Base-by-base conservation (phyloP, 1,140 invertebrate species). In the Popillia japonica region DNA sequence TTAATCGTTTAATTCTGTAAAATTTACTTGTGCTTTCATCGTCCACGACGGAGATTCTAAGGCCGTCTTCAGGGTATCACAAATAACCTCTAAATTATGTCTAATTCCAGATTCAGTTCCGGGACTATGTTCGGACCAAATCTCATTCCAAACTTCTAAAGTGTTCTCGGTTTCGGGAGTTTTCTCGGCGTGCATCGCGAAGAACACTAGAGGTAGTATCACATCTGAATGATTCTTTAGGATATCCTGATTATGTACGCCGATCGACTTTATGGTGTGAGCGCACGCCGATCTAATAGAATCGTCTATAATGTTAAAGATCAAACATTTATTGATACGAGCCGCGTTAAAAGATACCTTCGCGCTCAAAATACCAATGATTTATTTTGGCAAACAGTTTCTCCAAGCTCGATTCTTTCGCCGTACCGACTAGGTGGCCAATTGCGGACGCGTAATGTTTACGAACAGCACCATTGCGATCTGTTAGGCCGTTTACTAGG, bases 101-200 rank as follows among this genome's bases (percentile, higher is more conserved):
- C 91, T 89, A 61, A 98, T 92, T 27, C 94, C 95, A 42, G 90
- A 91, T 88, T 97, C 96, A 0, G 93, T 94, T 9, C 95, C 93
- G 10, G 96, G 95, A 59, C 95, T 94, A 22, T 95, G 91, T 83
- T 98, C 96, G 34, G 90, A 90, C 96, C 96, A 98, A 2, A 98
- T 88, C 84, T 98, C 96, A 79, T 94, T 92, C 94, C 95, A 98
- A 23, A 94, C 87, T 81, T 94, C 92, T 68, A 94, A 89, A 10
- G 91, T 91, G 41, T 89, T 87, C 81, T 92, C 89, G 40, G 90
- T 90, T 79, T 90, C 91, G 75, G 90, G 89, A 1, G 88, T 89
- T 85, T 93, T 92, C 83, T 93, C 91, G 20, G 92, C 92, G 84
- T 97, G 96, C 93, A 96, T 97, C 17, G 95, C 96, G 81, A 97